Base-by-base conservation (phyloP, 2,113 vertebrate genomes). In the Takifugu bimaculatus region DNA sequence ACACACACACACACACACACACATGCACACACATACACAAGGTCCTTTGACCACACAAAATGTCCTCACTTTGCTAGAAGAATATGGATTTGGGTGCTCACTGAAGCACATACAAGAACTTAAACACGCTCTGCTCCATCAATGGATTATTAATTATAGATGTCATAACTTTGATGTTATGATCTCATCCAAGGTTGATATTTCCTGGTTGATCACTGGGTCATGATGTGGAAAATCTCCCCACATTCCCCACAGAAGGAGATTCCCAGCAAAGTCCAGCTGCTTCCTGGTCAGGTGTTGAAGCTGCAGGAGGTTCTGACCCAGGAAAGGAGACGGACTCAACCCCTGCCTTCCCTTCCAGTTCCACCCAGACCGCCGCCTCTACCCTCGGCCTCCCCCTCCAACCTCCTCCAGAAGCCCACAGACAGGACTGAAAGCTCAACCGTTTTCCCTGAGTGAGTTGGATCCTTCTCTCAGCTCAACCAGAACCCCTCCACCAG, bases 251-350 rank as follows among this genome's bases (percentile, higher is more conserved):
- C 66, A 54, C 44, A 95, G 94, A 79, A 90, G 52, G 77, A 90
- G 44, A 76, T 94, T 64, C 93, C 94, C 42, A 63, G n/a, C 13
- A 75, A 82, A 1, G 58, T 92, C 42, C 87, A 87, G 5, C 84
- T 94, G 61, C 80, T 91, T 55, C 93, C 93, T 20, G 92, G 87
- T 3, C 93, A 94, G 83, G 57, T 89, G n/a, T 62, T 81, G 59
- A 83, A 70, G 70, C 82, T 94, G 61, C 42, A 88, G 4, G 88
- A 93, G 28, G 82, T 89, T 35, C 82, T 92, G 61, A 50, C 70
- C 45, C 78, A 66, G 71, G 93, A 94, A 81, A 91, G 52, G 55
- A 73, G 64, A 50, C 88, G 93, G 69, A 55, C 13, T 3, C 1
- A 20, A 5, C 15, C 6, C 2, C 2, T 25, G 0, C 2, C 26